phyloP scores from a whole-genome alignment of 2,888 invertebrate genomes.

The Torymus texanus region DNA sequence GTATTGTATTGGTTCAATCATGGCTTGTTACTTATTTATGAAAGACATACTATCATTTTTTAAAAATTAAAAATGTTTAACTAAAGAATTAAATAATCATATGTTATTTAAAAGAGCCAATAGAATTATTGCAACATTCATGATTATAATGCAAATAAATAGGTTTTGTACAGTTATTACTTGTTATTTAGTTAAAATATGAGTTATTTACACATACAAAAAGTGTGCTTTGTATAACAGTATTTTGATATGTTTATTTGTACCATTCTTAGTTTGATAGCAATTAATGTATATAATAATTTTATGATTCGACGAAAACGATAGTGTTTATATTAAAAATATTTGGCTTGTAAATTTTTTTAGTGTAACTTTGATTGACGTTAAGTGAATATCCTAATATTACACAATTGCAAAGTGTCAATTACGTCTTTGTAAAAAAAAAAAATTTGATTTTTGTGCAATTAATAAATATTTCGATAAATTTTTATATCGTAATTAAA shows the following conservation, averaged over 20 bases:
- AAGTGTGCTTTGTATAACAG: slow-evolving; percentile 44
- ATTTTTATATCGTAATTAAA: slow-evolving; percentile 6
- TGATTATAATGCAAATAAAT: slow-evolving; percentile 25
- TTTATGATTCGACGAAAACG: too few species aligned
- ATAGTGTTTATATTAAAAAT: neutral
- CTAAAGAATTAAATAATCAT: neutral
- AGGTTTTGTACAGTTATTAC: slow-evolving; percentile 45
- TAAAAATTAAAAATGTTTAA: slow-evolving; percentile 5
- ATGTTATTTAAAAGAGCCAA: too few species aligned
- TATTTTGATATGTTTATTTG: slow-evolving; percentile 36
- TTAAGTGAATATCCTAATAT: slow-evolving; percentile 10
- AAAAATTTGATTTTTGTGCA: slow-evolving; percentile 3
- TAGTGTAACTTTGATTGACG: slow-evolving; percentile 27
- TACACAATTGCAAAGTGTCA: slow-evolving; percentile 37
- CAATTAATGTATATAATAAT: too few species aligned
- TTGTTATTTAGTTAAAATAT: slow-evolving; percentile 45
- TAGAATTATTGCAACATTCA: slow-evolving; percentile 18
- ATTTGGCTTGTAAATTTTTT: slow-evolving; percentile 4
- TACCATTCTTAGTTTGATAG: slow-evolving; percentile 21
- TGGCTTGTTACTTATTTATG: slow-evolving; percentile 30
- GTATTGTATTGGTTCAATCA: slow-evolving; percentile 18
- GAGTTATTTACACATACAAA: slow-evolving; percentile 32
- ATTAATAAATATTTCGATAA: neutral
- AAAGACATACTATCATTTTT: neutral
- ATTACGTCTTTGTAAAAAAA: slow-evolving; percentile 32